These are phyloP conservation scores for Andrena bicolor DNA, from an alignment of 2,888 invertebrate species.

Conservation along the genomic window DNA sequence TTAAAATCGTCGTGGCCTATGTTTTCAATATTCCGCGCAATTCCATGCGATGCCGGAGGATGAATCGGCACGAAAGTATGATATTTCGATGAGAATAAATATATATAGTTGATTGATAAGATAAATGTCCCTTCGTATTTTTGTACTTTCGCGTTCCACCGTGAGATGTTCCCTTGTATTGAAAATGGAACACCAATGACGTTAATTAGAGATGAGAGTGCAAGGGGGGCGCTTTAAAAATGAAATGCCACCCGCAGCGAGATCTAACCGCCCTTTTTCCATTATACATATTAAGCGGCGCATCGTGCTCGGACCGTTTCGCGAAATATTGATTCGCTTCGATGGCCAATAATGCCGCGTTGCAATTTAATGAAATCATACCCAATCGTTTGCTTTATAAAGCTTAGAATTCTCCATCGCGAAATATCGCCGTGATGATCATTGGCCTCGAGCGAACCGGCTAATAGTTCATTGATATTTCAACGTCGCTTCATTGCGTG, in stretches of 20 bases:
- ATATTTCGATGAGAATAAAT: slow-evolving; percentile 1
- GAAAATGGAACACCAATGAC: neutral
- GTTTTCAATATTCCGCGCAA: slow-evolving; percentile 12
- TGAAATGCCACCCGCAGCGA: neutral
- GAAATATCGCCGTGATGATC: slow-evolving; percentile 10
- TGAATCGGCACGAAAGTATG: neutral
- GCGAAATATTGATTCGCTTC: slow-evolving; percentile 29
- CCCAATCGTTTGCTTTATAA: slow-evolving; percentile 11
- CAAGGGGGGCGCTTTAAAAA: neutral
- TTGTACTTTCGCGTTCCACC: neutral
- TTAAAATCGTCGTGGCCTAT: neutral
- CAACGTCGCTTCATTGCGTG: neutral
- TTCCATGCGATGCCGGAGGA: neutral
- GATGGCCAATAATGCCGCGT: slow-evolving; percentile 15
- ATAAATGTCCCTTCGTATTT: neutral
- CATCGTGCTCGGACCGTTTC: neutral
- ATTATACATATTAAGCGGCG: neutral
- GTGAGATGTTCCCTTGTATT: neutral
- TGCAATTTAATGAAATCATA: slow-evolving; percentile 14
- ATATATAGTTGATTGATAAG: neutral
- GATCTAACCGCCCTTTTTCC: neutral
- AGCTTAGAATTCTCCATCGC: slow-evolving; percentile 10
- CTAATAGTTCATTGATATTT: neutral
- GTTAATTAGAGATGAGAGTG: neutral
- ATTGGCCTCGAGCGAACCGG: neutral